Conservation (phyloP, 1,140 invertebrate genomes). For the Euschistus heros region DNA sequence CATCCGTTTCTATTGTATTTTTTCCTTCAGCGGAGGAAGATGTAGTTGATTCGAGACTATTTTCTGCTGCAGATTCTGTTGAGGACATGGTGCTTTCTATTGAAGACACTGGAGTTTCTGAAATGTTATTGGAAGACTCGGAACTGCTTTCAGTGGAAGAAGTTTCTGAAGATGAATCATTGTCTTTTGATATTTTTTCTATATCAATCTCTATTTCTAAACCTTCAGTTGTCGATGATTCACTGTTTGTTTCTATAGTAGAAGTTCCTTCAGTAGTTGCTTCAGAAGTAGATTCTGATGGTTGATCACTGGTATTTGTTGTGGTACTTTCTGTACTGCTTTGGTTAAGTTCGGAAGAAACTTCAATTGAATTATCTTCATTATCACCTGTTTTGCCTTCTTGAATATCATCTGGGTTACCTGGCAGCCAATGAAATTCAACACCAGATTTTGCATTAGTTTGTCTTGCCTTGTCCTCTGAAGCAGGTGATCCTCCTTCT, state of each 20-base stretch:
- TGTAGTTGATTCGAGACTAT: neutral
- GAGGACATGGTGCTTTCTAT: neutral
- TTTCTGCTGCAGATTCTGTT: neutral
- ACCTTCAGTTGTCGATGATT: too few species aligned
- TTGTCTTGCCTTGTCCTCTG: neutral
- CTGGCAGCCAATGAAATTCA: conserved; percentile 2
- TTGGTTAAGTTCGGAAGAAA: neutral
- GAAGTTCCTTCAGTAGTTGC: too few species aligned
- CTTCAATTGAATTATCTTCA: neutral
- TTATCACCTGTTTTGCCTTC: neutral
- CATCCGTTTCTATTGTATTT: neutral
- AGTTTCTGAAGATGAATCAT: too few species aligned
- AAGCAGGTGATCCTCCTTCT: conserved; percentile 10
- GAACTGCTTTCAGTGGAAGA: neutral
- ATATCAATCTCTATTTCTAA: too few species aligned
- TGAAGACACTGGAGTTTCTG: neutral
- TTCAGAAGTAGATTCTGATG: too few species aligned
- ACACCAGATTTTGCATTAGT: neutral
- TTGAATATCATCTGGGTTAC: conserved; percentile 4
- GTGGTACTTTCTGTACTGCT: neutral
- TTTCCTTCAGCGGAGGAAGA: neutral
- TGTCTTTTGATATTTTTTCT: too few species aligned
- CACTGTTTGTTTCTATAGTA: too few species aligned
- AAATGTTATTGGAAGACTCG: neutral
- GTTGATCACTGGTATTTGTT: too few species aligned